Percentiles rank a stretch among this genome's conserved stretches.
Evolutionary conservation across 2,888 invertebrate species (phyloP).

Genomic region (Acrobasis consociella): DNA sequence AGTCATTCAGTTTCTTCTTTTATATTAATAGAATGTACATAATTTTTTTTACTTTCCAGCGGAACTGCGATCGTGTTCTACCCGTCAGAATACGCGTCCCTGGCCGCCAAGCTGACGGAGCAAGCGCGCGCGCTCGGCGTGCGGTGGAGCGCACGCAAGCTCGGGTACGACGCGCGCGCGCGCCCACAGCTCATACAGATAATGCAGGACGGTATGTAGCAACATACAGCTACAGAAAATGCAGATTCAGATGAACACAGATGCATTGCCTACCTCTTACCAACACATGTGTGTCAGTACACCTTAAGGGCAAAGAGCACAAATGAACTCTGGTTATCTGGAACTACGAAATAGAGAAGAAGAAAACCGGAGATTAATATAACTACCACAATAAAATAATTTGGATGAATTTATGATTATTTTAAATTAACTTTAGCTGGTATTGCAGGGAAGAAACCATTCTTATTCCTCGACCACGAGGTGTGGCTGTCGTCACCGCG

Average conservation of each 20-base stretch:
- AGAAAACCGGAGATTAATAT: background rate
- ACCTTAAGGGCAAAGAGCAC: no score
- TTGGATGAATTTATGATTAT: background rate
- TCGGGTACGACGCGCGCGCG: background rate
- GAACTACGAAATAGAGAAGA: no score
- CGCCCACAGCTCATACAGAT: background rate
- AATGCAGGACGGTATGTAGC: background rate
- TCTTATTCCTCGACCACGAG: conserved; percentile 45
- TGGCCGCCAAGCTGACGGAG: background rate
- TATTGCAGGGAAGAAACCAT: conserved; percentile 26
- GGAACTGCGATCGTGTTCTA: background rate
- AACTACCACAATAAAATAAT: background rate
- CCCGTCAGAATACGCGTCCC: background rate
- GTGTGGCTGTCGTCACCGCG: conserved; percentile 34
- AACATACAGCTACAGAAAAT: no score
- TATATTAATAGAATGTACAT: no score
- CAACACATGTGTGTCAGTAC: no score
- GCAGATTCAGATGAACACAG: no score
- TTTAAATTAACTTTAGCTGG: background rate
- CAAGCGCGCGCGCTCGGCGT: background rate
- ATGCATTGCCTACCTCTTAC: no score
- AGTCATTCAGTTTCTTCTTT: no score
- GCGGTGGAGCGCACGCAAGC: background rate
- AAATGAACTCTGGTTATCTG: no score
- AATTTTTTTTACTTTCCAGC: background rate